Percentiles rank a stretch among this genome's conserved stretches.
Evolutionary conservation across 2,888 invertebrate genomes (phyloP).

Genomic region (Limnephilus auricula): DNA sequence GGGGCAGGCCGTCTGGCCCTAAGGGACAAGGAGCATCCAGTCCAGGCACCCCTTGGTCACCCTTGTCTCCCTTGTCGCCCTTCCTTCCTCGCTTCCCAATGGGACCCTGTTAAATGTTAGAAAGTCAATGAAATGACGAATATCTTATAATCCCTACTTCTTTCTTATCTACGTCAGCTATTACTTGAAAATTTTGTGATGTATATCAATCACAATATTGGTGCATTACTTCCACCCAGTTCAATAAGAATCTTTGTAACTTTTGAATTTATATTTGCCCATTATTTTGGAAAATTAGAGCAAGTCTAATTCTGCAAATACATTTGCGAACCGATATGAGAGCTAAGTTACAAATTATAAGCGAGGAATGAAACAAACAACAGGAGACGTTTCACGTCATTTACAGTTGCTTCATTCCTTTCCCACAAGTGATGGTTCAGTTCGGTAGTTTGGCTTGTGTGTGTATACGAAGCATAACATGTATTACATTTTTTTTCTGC

Average conservation of each 20-base stretch:
- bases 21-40: slow-evolving; percentile 99
- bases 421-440: too few species aligned
- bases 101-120: slow-evolving; percentile 82
- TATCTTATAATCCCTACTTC: neutral
- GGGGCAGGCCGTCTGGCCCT: slow-evolving; percentile 95
- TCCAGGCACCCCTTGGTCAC: slow-evolving; percentile 97
- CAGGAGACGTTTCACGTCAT: too few species aligned
- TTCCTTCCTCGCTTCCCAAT: slow-evolving; percentile 93
- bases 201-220: neutral
- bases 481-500: neutral
- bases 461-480: too few species aligned
- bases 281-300: too few species aligned
- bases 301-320: too few species aligned
- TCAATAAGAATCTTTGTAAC: neutral
- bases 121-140: neutral
- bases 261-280: neutral
- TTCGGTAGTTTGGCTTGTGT: too few species aligned
- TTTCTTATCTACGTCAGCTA: neutral
- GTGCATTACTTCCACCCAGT: neutral
- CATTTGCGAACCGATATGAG: too few species aligned
- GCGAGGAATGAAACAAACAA: too few species aligned
- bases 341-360: too few species aligned
- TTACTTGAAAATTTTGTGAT: neutral
- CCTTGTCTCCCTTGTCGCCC: slow-evolving; percentile 95
- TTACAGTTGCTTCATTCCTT: too few species aligned